Conservation (phyloP, 2,888 invertebrate species). For the Penaeus monodon region DNA sequence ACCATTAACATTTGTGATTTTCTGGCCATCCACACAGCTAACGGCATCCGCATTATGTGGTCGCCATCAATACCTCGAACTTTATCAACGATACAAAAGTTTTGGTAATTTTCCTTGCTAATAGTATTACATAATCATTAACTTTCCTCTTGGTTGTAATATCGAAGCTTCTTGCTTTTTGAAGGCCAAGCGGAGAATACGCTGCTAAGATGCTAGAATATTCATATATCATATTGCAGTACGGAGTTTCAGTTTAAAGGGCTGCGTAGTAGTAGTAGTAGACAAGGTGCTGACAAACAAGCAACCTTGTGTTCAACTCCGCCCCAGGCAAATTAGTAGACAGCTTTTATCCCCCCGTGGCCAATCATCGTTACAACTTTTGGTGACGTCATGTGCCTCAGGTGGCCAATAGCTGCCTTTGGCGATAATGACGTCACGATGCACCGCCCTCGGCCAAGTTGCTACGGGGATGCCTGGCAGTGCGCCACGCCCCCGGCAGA, state of each 20-base stretch:
- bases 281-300: slow-evolving; percentile 17
- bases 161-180: no score
- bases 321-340: slow-evolving; percentile 41
- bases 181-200: no score
- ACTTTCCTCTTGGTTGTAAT: no score
- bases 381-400: slow-evolving; percentile 38
- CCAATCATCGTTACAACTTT: slow-evolving; percentile 47
- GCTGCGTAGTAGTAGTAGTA: not conserved
- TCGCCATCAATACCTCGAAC: no score
- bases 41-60: no score
- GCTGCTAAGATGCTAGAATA: no score
- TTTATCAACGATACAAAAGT: no score
- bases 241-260: not conserved
- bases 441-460: slow-evolving; percentile 52
- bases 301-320: slow-evolving; percentile 24
- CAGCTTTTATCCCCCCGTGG: slow-evolving; percentile 27
- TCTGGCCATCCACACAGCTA: no score
- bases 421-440: slow-evolving; percentile 48
- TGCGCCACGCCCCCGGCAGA: slow-evolving; percentile 51
- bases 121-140: no score
- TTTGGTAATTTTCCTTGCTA: no score
- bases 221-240: no score
- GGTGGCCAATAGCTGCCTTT: slow-evolving; percentile 47
- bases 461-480: slow-evolving; percentile 52
- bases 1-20: no score